Evolutionary conservation across 2,797 vertebrate species (phyloP).

Genomic region (Poeciliopsis presidionis): DNA sequence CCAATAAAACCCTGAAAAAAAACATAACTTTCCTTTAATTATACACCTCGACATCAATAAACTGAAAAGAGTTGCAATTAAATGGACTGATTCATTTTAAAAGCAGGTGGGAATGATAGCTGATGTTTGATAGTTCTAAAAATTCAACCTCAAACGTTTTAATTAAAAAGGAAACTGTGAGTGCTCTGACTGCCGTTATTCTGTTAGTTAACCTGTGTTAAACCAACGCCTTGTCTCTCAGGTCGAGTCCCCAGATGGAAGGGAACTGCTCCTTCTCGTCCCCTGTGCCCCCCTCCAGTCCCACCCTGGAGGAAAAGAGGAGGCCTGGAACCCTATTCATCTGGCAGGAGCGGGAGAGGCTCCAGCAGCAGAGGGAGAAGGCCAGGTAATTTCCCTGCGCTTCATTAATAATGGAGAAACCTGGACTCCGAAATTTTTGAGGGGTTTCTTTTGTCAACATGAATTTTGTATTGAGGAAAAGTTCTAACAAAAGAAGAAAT

Average conservation of each 20-base stretch:
- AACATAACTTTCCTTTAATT: neutral
- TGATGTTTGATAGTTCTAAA: neutral
- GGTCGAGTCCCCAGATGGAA: constrained; percentile 52
- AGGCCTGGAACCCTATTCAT: constrained; percentile 85
- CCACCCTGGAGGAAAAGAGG: constrained; percentile 81
- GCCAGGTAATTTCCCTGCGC: constrained; percentile 35
- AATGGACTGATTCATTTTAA: neutral
- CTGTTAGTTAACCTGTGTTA: neutral
- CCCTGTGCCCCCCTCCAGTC: constrained; percentile 66
- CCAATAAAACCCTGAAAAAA: no score
- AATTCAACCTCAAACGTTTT: neutral
- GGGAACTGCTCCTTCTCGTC: constrained; percentile 26
- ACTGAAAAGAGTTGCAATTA: neutral
- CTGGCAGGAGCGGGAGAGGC: constrained; percentile 90
- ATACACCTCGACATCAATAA: neutral
- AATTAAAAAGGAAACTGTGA: neutral
- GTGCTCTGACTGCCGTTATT: neutral
- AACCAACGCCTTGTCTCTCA: constrained; percentile 7
- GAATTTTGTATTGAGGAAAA: neutral
- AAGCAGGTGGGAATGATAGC: neutral
- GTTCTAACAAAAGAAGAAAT: no score
- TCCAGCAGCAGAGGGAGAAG: constrained; percentile 76
- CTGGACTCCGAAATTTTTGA: neutral
- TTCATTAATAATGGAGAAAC: neutral
- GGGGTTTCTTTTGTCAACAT: fast-evolving